Base-by-base conservation (phyloP, 2,113 vertebrate species). In the Tachuris rubrigastra region DNA sequence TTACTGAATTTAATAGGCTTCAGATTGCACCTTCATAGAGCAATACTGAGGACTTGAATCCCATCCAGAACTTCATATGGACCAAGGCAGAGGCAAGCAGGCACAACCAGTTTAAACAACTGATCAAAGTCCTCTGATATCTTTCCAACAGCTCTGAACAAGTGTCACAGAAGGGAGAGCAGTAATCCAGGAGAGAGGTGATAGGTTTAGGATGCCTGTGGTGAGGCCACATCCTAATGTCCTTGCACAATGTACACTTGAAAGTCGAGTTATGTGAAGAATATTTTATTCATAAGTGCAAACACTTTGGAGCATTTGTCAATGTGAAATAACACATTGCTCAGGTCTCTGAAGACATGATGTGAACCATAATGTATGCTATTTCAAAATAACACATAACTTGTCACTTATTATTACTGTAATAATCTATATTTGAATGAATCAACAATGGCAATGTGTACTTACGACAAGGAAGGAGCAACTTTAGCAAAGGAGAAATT, bases 371-470 rank as follows among this genome's bases (percentile, higher is more conserved):
- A 94, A 96, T 92, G 91, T 81, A 76, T 87, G 78, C 76, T 96
- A 95, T 91, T 97, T 93, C 90, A 94, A 93, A 97, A 94, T 86
- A 96, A 94, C 92, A 96, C 94, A 91, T 41, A 95, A 73, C 76
- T 95, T 96, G 87, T 95, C 93, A 87, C 82, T 94, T 95, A 85
- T 66, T 91, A 87, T 95, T 93, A 82, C 53, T 87, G 76, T 47
- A 93, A 87, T 93, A 86, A 80, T 75, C 59, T 60, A 37, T 69
- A 94, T 86, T 83, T 95, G 49, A 95, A 89, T 56, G 84, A 94
- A 95, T 72, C 62, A 46, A 63, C 79, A 65, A 77, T 46, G 50
- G 73, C 69, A 91, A 67, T 12, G 21, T 0, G 0, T 24, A 72
- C n/a, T 82, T 73, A 76, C 27, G 85, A 76, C 82, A 81, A 69